phyloP scores from a whole-genome alignment of 2,888 invertebrate species.

The Neria commutata region DNA sequence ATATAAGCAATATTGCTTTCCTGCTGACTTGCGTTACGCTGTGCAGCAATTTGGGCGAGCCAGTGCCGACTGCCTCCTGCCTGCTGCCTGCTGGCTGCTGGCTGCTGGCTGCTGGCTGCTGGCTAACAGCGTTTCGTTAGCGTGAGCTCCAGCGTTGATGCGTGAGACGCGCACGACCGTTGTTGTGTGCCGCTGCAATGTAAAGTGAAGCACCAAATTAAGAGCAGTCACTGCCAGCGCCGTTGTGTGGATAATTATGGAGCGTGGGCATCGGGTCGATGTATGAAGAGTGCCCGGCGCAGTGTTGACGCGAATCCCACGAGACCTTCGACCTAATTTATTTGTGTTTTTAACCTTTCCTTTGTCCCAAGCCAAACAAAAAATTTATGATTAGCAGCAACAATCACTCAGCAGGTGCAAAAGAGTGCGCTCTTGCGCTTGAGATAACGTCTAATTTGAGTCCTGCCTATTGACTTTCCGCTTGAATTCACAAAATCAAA shows the following conservation, averaged over 20 bases:
- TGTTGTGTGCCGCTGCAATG: background rate
- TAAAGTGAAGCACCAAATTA: background rate
- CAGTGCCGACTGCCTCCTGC: background rate
- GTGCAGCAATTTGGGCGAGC: background rate
- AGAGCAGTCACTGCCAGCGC: background rate
- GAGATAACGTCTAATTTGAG: too few relatives aligned
- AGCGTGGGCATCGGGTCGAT: background rate
- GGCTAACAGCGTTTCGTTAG: background rate
- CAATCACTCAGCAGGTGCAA: too few relatives aligned
- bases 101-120: background rate
- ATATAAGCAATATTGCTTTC: too few relatives aligned
- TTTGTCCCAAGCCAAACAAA: background rate
- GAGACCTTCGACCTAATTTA: constrained; percentile 3
- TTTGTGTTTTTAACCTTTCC: background rate
- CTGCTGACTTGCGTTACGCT: background rate
- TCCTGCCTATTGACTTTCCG: too few relatives aligned
- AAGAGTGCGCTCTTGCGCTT: too few relatives aligned
- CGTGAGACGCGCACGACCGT: background rate
- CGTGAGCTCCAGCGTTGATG: too few relatives aligned
- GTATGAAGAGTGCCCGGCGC: background rate
- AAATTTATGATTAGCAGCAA: too few relatives aligned
- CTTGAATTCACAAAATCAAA: too few relatives aligned
- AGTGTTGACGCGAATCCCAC: constrained; percentile 1
- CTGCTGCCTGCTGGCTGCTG: background rate
- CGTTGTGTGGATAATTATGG: background rate